Evolutionary conservation across 2,797 vertebrate genomes (phyloP), one percentile per base, ranked within the genome.

Genomic region (Eulemur rubriventer): DNA sequence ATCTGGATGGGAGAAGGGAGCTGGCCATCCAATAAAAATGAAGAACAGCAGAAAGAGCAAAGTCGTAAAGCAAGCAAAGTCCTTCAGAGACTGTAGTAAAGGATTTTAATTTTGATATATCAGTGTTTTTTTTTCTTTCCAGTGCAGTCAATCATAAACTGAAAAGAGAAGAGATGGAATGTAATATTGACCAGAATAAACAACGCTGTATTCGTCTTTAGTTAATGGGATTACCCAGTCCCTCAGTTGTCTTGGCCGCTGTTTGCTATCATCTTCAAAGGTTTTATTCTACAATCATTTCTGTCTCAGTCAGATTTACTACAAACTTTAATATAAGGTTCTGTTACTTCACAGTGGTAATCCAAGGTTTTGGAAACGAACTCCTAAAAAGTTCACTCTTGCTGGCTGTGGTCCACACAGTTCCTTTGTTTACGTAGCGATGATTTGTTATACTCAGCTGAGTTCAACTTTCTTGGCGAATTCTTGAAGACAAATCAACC

Each of bases 31-130:
- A 97, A 87, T 97, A 91, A 96, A 97, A 96, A 97, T 59, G 84
- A 95, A 35, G 92, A 97, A 80, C 43, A 41, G 63, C 83, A 24
- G 82, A 97, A 97, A 98, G 97, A 97, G 97, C 97, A 96, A 96
- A 97, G 98, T 76, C 89, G 9, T 98, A 96, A 98, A 97, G 96
- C 41, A 92, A 57, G 93, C 30, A 17, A 18, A 18, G 87, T 50
- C 76, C 82, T 90, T 70, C 88, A 43, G 67, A 94, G 91, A 93
- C 93, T 65, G 91, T 69, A 95, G 93, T 67, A 93, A 59, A 88
- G 91, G 90, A 86, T 98, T 95, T 96, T 96, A 95, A 97, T 97
- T 98, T 95, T 95, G 93, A 95, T 96, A 95, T 73, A 80, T 96
- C 78, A 72, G 96, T 82, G 84, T 73, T 35, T 50, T 48, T 30